Base-by-base conservation (phyloP, 2,113 vertebrate species). In the Stigmatopora argus region DNA sequence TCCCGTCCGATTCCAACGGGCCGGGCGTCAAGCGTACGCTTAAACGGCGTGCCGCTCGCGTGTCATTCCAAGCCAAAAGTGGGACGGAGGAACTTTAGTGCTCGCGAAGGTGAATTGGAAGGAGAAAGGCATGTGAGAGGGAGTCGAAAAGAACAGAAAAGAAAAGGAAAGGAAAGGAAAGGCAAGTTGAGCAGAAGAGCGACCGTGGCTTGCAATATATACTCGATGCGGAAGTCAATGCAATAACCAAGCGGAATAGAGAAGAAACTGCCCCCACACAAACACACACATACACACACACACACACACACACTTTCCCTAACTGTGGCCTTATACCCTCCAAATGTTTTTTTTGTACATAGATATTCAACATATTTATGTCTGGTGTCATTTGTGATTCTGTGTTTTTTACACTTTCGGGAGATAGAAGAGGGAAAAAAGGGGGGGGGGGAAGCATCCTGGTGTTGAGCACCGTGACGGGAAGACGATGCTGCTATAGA, bases 251-350 rank as follows among this genome's bases (percentile, higher is more conserved):
- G 76, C 78, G 75, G 66, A 78, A 67, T 74, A 70, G 57, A 58
- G 76, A 61, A 78, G 71, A 75, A 69, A 76, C 64, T 77, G 78
- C 82, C 85, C 81, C 77, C 46, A 5, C 45, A 31, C 26, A 31
- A 1, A 31, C 26, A 31, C 26, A 31, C 26, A 31, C 26, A 31
- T 31, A 31, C 3, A 31, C 1, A 31, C 26, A 31, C 26, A 31
- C 1, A 31, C 26, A 31, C 26, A 31, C 26, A 31, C 1, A 31
- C 46, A 23, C 53, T 69, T 81, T 61, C 44, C 44, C 75, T 83
- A 86, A 79, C 76, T 73, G 86, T 87, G 86, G 86, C 88, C 88
- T 89, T 89, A 89, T 79, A 79, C 78, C 81, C 77, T 58, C 38
- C 7, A 41, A 77, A 77, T 80, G 55, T 70, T 69, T 73, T 78